Conservation (phyloP, 2,888 invertebrate genomes). For the Caenorhabditis afra region DNA sequence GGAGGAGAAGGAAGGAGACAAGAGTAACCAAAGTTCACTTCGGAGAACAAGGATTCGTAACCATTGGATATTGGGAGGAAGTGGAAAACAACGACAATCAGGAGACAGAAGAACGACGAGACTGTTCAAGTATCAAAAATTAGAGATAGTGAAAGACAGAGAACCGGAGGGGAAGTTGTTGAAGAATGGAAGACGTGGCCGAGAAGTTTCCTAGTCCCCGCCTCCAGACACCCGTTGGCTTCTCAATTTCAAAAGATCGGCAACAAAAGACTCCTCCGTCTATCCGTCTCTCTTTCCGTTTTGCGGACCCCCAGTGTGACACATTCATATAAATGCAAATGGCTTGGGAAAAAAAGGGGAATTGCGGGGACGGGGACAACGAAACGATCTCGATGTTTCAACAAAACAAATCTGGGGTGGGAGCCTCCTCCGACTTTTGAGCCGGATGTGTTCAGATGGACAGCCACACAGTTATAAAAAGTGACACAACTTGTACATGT, state of each 20-base stretch:
- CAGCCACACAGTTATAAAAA: too few relatives aligned
- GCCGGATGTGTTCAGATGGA: not conserved
- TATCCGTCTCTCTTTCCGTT: not conserved
- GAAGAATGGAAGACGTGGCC: too few relatives aligned
- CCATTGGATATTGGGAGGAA: not conserved
- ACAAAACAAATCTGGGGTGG: conserved; percentile 14
- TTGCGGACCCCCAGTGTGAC: not conserved
- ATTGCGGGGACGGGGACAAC: too few relatives aligned
- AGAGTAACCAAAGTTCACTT: conserved; percentile 1
- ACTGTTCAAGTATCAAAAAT: too few relatives aligned
- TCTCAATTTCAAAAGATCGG: conserved; percentile 16
- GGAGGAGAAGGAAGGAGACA: not conserved
- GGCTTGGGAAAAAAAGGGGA: not conserved
- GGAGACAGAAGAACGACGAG: too few relatives aligned
- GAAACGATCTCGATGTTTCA: conserved; percentile 42
- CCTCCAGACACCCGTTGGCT: too few relatives aligned
- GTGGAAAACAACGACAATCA: not conserved
- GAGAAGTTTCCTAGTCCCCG: too few relatives aligned
- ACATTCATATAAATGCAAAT: conserved; percentile 28
- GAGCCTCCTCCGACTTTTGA: conserved; percentile 3
- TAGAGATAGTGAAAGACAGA: too few relatives aligned
- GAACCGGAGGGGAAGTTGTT: too few relatives aligned
- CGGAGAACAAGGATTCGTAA: not conserved
- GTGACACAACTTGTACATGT: too few relatives aligned
- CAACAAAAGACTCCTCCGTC: conserved; percentile 10